Evolutionary conservation across 2,797 vertebrate genomes (phyloP).

Genomic region (Gobionotothen gibberifrons): DNA sequence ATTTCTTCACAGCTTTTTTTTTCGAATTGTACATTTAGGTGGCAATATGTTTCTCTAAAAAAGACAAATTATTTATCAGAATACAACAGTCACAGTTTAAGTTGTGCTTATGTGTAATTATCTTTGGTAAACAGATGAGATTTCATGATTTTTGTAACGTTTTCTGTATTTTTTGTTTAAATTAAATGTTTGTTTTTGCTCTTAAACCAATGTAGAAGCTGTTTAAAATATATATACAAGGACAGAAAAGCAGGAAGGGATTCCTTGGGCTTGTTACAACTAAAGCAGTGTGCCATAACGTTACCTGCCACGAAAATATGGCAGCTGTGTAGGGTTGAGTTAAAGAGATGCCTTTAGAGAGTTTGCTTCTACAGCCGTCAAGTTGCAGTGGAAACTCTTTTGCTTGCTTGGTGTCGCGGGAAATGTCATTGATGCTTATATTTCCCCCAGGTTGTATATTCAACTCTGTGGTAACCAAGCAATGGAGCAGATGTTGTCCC

Average conservation of each 20-base stretch:
- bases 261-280: background rate
- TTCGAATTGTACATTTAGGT: too few species aligned
- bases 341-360: background rate
- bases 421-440: slow-evolving; percentile 56
- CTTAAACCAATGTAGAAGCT: background rate
- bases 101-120: too few species aligned
- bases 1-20: background rate
- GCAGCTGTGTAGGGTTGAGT: slow-evolving; percentile 5
- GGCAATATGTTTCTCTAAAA: too few species aligned
- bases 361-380: slow-evolving; percentile 2
- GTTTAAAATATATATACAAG: background rate
- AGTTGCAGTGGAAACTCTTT: slow-evolving; percentile 63
- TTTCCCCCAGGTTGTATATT: slow-evolving; percentile 56
- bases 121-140: background rate
- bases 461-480: slow-evolving; percentile 11
- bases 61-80: too few species aligned
- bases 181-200: too few species aligned
- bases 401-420: slow-evolving; percentile 39
- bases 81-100: too few species aligned
- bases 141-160: background rate
- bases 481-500: slow-evolving; percentile 41
- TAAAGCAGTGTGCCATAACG: background rate
- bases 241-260: background rate
- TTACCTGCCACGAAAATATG: background rate
- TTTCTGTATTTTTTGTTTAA: background rate